Percentiles rank a stretch among this genome's conserved stretches.
phyloP scores from a whole-genome alignment of 1,140 invertebrate species.

The Formica selysi region DNA sequence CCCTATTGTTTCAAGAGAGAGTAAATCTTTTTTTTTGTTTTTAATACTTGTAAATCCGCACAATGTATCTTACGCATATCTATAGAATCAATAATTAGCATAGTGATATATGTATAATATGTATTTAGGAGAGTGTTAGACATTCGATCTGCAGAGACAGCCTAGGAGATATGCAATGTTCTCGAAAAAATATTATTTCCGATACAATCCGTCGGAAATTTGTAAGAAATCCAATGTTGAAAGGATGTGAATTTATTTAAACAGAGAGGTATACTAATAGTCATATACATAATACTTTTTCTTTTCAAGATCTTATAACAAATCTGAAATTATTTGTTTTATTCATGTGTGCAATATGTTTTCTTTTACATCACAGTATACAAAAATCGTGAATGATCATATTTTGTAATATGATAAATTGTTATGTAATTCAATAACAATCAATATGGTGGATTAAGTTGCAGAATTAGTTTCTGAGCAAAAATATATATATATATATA shows the following conservation, averaged over 20 bases:
- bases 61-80: constrained; percentile 80
- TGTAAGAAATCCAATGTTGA: not conserved
- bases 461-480: not conserved
- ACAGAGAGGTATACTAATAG: not conserved
- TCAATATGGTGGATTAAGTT: not conserved
- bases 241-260: not conserved
- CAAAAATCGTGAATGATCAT: constrained; percentile 17
- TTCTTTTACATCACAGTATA: not conserved
- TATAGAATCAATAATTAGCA: constrained; percentile 74
- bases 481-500: too few species aligned
- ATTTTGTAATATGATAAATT: constrained; percentile 31
- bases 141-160: constrained; percentile 61
- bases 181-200: constrained; percentile 42
- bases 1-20: constrained; percentile 17
- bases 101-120: constrained; percentile 75
- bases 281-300: not conserved
- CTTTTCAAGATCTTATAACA: not conserved
- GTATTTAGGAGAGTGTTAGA: constrained; percentile 69
- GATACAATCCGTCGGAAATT: not conserved
- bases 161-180: constrained; percentile 52
- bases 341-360: not conserved
- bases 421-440: constrained; percentile 13
- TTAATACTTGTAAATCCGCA: constrained; percentile 71
- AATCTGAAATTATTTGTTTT: not conserved
- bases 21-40: constrained; percentile 63